Conservation (phyloP, 2,113 vertebrate genomes). For the Xenus cinereus region DNA sequence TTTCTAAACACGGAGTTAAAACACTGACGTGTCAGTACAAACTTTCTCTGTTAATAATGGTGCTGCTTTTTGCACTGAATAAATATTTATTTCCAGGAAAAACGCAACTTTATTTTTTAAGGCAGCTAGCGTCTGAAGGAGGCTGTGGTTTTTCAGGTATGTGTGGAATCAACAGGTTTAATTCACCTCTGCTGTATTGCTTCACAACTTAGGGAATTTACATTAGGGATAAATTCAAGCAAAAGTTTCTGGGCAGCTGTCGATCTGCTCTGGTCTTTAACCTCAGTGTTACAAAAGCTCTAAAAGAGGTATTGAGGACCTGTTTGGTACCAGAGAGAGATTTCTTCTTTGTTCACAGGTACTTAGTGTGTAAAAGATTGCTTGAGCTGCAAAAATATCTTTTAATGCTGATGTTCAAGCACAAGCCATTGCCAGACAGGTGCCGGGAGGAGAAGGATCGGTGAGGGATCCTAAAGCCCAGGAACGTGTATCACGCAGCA, state of each 20-base stretch:
- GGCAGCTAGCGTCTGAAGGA: neutral
- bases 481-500: neutral
- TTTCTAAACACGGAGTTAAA: neutral
- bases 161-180: neutral
- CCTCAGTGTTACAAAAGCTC: neutral
- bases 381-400: neutral
- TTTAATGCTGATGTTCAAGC: neutral
- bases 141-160: neutral
- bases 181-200: neutral
- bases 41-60: neutral
- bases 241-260: neutral
- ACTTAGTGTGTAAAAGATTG: neutral
- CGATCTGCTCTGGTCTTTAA: neutral
- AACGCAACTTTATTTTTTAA: neutral
- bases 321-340: neutral
- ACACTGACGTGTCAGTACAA: neutral
- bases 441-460: neutral
- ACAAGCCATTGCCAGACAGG: neutral
- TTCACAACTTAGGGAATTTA: neutral
- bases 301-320: neutral
- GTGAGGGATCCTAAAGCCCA: accelerated
- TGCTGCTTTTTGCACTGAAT: neutral
- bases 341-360: neutral
- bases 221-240: neutral
- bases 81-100: neutral